Conservation (phyloP, 2,113 vertebrate genomes). For the Phrynocephalus versicolor region DNA sequence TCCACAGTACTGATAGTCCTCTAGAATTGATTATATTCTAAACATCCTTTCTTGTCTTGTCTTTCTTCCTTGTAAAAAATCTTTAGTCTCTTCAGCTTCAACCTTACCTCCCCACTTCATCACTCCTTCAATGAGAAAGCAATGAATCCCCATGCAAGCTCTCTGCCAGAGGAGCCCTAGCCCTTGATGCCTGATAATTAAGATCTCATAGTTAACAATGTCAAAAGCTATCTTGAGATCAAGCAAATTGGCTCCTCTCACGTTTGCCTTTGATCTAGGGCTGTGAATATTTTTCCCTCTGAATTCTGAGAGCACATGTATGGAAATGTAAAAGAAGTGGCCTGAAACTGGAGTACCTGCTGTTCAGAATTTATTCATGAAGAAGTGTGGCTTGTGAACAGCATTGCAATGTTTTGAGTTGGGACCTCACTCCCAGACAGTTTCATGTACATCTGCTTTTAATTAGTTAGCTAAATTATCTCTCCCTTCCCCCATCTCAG, state of each 20-base stretch:
- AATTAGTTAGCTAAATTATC: neutral
- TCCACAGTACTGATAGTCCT: neutral
- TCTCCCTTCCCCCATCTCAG: neutral
- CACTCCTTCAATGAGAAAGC: slow-evolving; percentile 16
- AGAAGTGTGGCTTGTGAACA: fast-evolving
- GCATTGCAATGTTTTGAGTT: neutral
- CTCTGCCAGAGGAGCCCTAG: slow-evolving; percentile 18
- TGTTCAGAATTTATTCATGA: neutral
- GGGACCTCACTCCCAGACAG: neutral
- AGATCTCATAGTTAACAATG: slow-evolving; percentile 53
- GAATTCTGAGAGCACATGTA: neutral
- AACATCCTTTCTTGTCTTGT: neutral
- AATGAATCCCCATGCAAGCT: slow-evolving; percentile 46
- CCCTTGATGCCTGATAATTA: slow-evolving; percentile 60
- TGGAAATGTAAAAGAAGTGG: neutral
- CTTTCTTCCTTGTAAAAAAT: neutral
- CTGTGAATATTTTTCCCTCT: neutral
- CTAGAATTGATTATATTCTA: neutral
- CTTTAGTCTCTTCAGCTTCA: neutral
- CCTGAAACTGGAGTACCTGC: neutral
- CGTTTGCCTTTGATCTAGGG: slow-evolving; percentile 46
- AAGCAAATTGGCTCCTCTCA: slow-evolving; percentile 32
- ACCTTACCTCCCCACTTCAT: neutral
- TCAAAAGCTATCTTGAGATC: slow-evolving; percentile 57
- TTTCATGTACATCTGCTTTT: neutral